Percentiles rank a stretch among this genome's conserved stretches.
Conservation (phyloP, 1,140 invertebrate genomes). For the Drosophila takahashii region DNA sequence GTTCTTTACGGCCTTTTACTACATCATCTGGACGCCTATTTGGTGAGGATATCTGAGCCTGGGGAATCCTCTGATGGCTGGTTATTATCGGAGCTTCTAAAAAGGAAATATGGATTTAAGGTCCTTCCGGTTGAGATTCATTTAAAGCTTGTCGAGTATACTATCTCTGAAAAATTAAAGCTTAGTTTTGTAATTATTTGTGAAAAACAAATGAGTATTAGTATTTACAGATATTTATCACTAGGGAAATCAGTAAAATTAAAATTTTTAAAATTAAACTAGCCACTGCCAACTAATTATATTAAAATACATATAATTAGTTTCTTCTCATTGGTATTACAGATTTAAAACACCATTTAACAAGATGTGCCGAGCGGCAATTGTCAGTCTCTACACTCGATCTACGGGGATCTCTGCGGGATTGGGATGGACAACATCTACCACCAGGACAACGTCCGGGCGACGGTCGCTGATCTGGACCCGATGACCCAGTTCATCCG, state of each 20-base stretch:
- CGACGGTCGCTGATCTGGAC: neutral
- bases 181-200: neutral
- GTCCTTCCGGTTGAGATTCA: neutral
- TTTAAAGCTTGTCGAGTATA: neutral
- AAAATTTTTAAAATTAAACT: no score
- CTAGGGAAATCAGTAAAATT: no score
- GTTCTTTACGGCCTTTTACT: constrained; percentile 25
- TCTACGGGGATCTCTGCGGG: neutral
- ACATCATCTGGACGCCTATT: constrained; percentile 4
- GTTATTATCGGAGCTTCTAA: no score
- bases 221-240: no score
- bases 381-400: constrained; percentile 13
- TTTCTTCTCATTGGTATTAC: no score
- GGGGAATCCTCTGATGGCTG: neutral
- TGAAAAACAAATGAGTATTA: neutral
- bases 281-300: no score
- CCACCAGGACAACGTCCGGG: constrained; percentile 1
- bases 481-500: constrained; percentile 23
- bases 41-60: neutral
- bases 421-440: constrained; percentile 36
- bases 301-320: no score
- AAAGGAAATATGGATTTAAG: neutral
- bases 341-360: no score
- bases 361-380: constrained; percentile 12
- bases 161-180: neutral